Base-by-base conservation (phyloP, 2,797 vertebrate species). In the Acanthornis magna region DNA sequence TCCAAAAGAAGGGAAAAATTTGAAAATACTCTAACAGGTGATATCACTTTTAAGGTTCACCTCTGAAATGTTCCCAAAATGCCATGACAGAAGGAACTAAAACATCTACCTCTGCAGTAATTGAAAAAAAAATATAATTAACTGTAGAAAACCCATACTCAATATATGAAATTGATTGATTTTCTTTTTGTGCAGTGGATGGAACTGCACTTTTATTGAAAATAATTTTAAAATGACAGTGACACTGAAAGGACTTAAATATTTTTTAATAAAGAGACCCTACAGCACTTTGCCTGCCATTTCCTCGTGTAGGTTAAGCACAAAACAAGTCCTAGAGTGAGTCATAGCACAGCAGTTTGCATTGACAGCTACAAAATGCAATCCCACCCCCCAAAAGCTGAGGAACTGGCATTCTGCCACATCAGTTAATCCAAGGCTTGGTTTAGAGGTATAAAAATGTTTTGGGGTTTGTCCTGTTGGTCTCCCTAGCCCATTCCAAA, bases 201-300 rank as follows among this genome's bases (percentile, higher is more conserved):
- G 65, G 36, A 92, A 89, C n/a, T 63, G 40, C 90, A 85, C 26
- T 82, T 83, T 66, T 93, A 91, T 21, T 79, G 89, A 88, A 94
- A 95, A 51, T 36, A 65, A 48, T 58, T 83, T 79, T 30, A 85
- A 83, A 94, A 63, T 66, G 81, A 36, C 47, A 63, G 55, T 40
- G 58, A 62, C 54, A 61, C 15, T 65, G 79, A 76, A 90, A 81
- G 74, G 66, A 71, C 54, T 30, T 58, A 40, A 48, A 21, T 58
- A 10, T 61, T 63, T 81, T 81, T 51, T 62, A 86, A 81, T 85
- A 51, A 79, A 86, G 26, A 51, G 53, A 36, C 81, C 80, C 65
- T 79, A 55, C n/a, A 79, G 78, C 32, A n/a, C 48, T 60, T 34
- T 94, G 38, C 66, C 54, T 95, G 65, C 29, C 34, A 55, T 82